These are phyloP conservation scores for Idaea dimidiata DNA, from an alignment of 2,888 invertebrate genomes.

Conservation along the genomic window DNA sequence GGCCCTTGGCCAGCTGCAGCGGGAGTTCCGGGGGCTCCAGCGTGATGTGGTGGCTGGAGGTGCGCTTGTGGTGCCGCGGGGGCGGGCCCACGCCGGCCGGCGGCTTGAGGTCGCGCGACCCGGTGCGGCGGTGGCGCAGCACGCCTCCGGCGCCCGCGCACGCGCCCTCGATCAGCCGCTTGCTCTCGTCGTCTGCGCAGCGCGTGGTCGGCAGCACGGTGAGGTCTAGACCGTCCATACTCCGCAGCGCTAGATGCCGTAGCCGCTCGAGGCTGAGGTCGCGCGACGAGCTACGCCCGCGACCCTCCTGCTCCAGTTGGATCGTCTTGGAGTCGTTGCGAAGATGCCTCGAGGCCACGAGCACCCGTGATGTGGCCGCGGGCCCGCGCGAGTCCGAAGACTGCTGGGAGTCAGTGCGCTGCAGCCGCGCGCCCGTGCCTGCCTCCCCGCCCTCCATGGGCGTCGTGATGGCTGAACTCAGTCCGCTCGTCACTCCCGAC, in stretches of 20 bases:
- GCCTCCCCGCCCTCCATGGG: conserved; percentile 51
- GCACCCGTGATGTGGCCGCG: conserved; percentile 60
- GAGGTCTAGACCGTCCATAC: conserved; percentile 72
- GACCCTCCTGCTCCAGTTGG: conserved; percentile 81
- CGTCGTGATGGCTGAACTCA: conserved; percentile 63
- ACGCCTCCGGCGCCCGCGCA: conserved; percentile 42
- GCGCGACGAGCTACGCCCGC: conserved; percentile 52
- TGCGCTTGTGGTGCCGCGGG: conserved; percentile 60
- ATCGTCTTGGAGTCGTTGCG: conserved; percentile 84
- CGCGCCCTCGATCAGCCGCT: conserved; percentile 61
- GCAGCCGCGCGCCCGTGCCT: conserved; percentile 40
- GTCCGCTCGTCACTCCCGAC: conserved; percentile 63
- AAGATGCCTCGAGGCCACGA: conserved; percentile 78
- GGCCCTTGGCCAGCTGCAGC: conserved; percentile 64
- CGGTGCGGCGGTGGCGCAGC: conserved; percentile 82
- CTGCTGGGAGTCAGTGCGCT: conserved; percentile 69
- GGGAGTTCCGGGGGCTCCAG: conserved; percentile 64
- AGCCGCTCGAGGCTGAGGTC: conserved; percentile 73
- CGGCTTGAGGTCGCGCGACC: conserved; percentile 77
- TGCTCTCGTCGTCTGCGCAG: conserved; percentile 70
- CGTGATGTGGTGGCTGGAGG: conserved; percentile 73
- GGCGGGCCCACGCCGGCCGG: conserved; percentile 32
- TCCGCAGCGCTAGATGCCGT: conserved; percentile 69
- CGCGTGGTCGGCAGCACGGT: conserved; percentile 61
- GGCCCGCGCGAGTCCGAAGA: conserved; percentile 55